Evolutionary conservation across 1,140 invertebrate genomes (phyloP).

Genomic region (Diachasma alloeum): DNA sequence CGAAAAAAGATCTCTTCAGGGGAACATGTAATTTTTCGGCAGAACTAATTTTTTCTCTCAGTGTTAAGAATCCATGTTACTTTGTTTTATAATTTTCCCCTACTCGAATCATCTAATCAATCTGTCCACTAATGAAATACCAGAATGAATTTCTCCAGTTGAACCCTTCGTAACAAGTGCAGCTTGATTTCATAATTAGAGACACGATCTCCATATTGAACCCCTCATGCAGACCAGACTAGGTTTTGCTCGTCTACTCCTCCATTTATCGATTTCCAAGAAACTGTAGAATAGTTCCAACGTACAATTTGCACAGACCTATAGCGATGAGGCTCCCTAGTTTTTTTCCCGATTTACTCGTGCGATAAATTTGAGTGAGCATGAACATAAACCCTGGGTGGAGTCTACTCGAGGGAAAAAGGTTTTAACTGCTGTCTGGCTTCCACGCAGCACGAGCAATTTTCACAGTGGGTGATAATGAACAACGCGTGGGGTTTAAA

Average conservation of each 20-base stretch:
- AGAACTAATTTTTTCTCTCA: too few relatives aligned
- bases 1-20: too few relatives aligned
- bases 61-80: too few relatives aligned
- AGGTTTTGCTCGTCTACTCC: not conserved
- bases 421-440: not conserved
- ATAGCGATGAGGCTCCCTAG: not conserved
- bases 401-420: not conserved
- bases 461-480: not conserved
- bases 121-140: too few relatives aligned
- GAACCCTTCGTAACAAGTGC: too few relatives aligned
- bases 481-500: not conserved
- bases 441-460: not conserved
- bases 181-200: too few relatives aligned
- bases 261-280: not conserved
- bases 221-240: too few relatives aligned
- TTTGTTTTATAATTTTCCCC: too few relatives aligned
- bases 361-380: not conserved
- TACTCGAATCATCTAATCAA: too few relatives aligned
- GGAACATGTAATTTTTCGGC: too few relatives aligned
- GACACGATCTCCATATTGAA: too few relatives aligned
- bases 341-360: not conserved
- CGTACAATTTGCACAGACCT: not conserved
- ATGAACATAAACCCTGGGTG: not conserved
- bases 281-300: not conserved
- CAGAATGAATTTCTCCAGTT: not conserved